phyloP scores from a whole-genome alignment of 2,888 invertebrate genomes.

The Sphecodes monilicornis region DNA sequence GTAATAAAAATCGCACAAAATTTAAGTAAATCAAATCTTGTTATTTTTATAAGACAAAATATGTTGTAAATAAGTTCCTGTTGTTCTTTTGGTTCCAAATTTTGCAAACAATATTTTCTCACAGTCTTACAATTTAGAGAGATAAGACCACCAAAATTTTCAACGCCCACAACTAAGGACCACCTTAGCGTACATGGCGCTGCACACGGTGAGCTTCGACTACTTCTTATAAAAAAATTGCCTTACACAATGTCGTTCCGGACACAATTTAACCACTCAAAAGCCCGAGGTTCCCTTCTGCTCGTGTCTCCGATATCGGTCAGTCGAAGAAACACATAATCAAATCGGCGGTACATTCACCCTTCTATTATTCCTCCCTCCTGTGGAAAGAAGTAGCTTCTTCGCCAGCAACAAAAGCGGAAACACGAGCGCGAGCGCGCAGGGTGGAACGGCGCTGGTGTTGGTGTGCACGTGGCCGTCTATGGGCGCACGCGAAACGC shows the following conservation, averaged over 20 bases:
- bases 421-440: conserved; percentile 1
- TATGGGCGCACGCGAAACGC: conserved; percentile 49
- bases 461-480: conserved; percentile 51
- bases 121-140: background rate
- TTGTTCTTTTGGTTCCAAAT: too few species aligned
- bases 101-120: background rate
- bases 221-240: too few species aligned
- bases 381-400: background rate
- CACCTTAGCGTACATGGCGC: too few species aligned
- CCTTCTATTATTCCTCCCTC: background rate
- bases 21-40: too few species aligned
- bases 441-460: background rate
- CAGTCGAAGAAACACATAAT: background rate
- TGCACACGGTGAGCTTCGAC: too few species aligned
- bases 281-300: background rate
- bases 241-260: background rate
- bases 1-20: too few species aligned
- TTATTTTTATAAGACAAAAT: too few species aligned
- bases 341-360: background rate
- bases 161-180: too few species aligned
- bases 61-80: too few species aligned
- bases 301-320: background rate
- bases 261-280: background rate
- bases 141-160: background rate
- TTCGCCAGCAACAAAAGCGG: conserved; percentile 32